Conservation (phyloP, 1,140 invertebrate species). For the Diachasmimorpha longicaudata region DNA sequence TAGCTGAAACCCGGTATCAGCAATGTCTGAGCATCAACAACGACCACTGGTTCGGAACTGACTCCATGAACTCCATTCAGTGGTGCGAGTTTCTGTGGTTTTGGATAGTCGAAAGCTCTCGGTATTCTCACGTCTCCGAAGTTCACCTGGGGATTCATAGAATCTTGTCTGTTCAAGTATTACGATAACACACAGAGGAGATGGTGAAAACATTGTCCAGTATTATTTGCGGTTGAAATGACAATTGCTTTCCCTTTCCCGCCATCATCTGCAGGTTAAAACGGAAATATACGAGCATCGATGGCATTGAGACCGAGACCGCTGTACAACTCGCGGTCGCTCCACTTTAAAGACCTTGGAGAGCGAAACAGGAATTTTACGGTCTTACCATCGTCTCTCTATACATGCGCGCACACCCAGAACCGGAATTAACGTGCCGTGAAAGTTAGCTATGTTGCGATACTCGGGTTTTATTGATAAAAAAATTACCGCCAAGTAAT, state of each 20-base stretch:
- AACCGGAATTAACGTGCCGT: constrained; percentile 14
- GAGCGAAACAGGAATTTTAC: constrained; percentile 12
- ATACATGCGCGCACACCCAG: neutral
- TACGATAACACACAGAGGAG: too few species aligned
- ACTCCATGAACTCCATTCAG: constrained; percentile 83
- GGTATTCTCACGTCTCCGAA: constrained; percentile 88
- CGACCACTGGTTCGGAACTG: constrained; percentile 82
- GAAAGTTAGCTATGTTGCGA: neutral
- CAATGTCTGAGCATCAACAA: constrained; percentile 90
- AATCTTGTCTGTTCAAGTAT: too few species aligned
- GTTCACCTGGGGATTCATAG: constrained; percentile 71
- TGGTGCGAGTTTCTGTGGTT: constrained; percentile 78
- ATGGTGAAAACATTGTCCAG: too few species aligned
- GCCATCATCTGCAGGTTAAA: neutral
- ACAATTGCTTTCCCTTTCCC: neutral
- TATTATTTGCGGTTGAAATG: too few species aligned
- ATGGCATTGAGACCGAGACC: constrained; percentile 12
- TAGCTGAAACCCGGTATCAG: constrained; percentile 87
- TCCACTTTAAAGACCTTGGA: constrained; percentile 17
- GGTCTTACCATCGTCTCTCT: neutral
- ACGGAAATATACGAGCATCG: neutral
- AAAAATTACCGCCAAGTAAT: neutral
- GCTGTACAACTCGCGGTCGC: neutral
- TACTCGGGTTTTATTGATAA: neutral
- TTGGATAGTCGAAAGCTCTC: constrained; percentile 77